Percentiles rank a stretch among this genome's conserved stretches.
Evolutionary conservation across 2,113 vertebrate species (phyloP).

Genomic region (Sebastes fasciatus): DNA sequence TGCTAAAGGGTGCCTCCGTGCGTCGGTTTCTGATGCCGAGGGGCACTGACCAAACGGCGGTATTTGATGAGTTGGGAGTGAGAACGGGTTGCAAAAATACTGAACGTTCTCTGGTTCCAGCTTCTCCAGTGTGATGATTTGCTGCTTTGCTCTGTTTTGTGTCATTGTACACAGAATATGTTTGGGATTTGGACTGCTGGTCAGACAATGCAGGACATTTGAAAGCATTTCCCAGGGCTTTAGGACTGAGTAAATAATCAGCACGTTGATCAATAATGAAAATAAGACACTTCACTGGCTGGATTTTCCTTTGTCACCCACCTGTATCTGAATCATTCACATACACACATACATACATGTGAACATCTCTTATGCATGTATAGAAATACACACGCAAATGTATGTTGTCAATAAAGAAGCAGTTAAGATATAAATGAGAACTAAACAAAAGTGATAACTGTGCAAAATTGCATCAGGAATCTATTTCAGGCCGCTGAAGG

Average conservation of each 20-base stretch:
- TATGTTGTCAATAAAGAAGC: neutral
- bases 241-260: neutral
- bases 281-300: neutral
- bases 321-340: neutral
- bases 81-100: too few species aligned
- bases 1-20: too few species aligned
- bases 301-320: neutral
- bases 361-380: neutral
- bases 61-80: too few species aligned
- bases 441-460: neutral
- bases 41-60: too few species aligned
- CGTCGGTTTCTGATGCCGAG: too few species aligned
- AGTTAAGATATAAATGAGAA: conserved; percentile 6
- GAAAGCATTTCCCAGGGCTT: neutral
- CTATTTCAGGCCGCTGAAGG: conserved; percentile 20
- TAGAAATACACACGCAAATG: neutral
- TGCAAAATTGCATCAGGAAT: conserved; percentile 9
- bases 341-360: neutral
- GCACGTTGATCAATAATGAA: neutral
- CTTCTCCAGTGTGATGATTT: neutral
- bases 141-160: neutral
- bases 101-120: neutral
- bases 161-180: neutral
- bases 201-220: neutral
- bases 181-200: neutral